A percentile compares a stretch with the other conserved stretches of the same genome.
phyloP scores from a whole-genome alignment of 2,888 invertebrate species.

The Drosophila prolongata region DNA sequence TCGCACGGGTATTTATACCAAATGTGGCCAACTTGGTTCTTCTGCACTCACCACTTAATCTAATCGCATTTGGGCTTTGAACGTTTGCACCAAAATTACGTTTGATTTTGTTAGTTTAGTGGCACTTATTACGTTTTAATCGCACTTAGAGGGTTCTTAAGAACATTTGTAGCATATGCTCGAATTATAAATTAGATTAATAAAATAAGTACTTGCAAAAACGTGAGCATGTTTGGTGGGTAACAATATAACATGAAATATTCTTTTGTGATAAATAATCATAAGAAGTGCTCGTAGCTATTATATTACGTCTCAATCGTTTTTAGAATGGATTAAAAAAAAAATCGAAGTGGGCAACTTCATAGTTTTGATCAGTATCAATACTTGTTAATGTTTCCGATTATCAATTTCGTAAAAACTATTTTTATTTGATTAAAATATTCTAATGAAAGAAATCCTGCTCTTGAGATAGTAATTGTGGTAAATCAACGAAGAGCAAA shows the following conservation, averaged over 20 bases:
- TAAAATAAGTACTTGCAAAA: not conserved
- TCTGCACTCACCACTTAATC: slow-evolving; percentile 53
- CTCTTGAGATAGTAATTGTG: not conserved
- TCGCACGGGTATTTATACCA: slow-evolving; percentile 52
- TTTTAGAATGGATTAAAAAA: not conserved
- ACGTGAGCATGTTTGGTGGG: not conserved
- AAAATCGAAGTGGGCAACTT: no score
- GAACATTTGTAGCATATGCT: not conserved
- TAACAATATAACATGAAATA: no score
- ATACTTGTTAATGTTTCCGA: not conserved
- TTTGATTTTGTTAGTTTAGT: slow-evolving; percentile 10
- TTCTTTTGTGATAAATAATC: no score
- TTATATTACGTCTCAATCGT: not conserved
- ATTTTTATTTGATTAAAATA: not conserved
- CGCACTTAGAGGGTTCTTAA: slow-evolving; percentile 5
- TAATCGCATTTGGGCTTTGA: slow-evolving; percentile 45
- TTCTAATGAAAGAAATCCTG: slow-evolving; percentile 13
- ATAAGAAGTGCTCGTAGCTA: no score
- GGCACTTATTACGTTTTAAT: slow-evolving; percentile 18
- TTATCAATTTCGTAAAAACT: not conserved
- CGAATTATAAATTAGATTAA: no score
- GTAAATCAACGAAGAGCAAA: not conserved
- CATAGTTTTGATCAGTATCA: not conserved
- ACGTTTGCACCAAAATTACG: slow-evolving; percentile 26
- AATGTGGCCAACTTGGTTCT: slow-evolving; percentile 23